Base-by-base conservation (phyloP, 2,113 vertebrate species). In the Leptosomus discolor region DNA sequence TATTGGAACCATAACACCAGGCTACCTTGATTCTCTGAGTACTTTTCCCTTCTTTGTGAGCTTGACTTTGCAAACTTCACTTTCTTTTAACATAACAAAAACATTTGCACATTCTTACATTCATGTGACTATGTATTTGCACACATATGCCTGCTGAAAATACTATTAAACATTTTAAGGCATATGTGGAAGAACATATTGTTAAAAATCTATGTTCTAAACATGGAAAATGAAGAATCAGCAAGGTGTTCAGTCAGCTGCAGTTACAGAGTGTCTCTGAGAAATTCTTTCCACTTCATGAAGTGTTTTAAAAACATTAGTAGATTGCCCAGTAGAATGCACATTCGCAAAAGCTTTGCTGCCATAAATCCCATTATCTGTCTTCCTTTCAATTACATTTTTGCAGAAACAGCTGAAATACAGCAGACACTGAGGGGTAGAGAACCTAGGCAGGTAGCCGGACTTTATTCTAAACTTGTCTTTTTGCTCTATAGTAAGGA, bases 41-140 rank as follows among this genome's bases (percentile, higher is more conserved):
- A 41, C 36, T 57, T 27, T 41, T 34, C 37, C 24, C 24, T 70
- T 85, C 51, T 81, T n/a, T 68, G 12, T 41, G 10, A 88, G n/a
- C 23, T 50, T 57, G 10, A 70, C 11, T 70, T 75, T 53, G 20
- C 29, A 71, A 83, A 82, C 14, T 56, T 69, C 24, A 56, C 27
- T 45, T 56, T 53, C 57, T 68, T 80, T 51, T 36, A 69, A 64
- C 27, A 36, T 24, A 64, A 57, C 29, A 18, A 70, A 71, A 70
- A 57, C 0, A 69, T 10, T 20, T 60, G 11, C 18, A 60, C 34
- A 43, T 36, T 58, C 24, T 36, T 20, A 48, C 7, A 34, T 36
- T 3, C 30, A 34, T 23, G 9, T 70, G 81, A 61, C 46, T 37
- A 45, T 0, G 0, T 15, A 29, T 41, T 53, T 67, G n/a, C 32